These are phyloP conservation scores for Cerceris ruficornis DNA, from an alignment of 2,888 invertebrate genomes.

Conservation along the genomic window DNA sequence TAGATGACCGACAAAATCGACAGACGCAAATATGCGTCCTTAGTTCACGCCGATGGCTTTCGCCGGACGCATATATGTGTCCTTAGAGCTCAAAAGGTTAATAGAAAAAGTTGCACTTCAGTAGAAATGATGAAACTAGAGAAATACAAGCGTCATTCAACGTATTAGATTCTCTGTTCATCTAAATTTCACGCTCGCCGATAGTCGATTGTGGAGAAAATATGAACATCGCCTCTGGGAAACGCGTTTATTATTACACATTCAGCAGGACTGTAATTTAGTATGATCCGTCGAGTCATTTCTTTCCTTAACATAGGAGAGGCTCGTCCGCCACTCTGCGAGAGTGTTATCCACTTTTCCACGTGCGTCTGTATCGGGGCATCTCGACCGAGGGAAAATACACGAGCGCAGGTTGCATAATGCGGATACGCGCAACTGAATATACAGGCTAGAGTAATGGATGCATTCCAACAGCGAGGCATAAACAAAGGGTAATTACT, in stretches of 20 bases:
- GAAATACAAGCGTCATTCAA: too few relatives aligned
- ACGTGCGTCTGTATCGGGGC: conserved; percentile 6
- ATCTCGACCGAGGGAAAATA: conserved; percentile 13
- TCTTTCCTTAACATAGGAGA: not conserved
- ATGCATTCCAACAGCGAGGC: conserved; percentile 13
- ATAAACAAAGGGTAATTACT: conserved; percentile 8
- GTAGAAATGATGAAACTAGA: too few relatives aligned
- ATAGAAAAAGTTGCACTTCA: too few relatives aligned
- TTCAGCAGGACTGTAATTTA: not conserved
- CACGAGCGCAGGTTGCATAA: conserved; percentile 17
- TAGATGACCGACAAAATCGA: too few relatives aligned
- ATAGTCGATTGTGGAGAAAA: too few relatives aligned
- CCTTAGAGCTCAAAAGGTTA: too few relatives aligned
- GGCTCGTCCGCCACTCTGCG: not conserved
- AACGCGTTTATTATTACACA: too few relatives aligned
- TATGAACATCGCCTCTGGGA: too few relatives aligned
- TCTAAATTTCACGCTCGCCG: not conserved
- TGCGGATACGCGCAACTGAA: conserved; percentile 4
- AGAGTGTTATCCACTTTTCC: not conserved
- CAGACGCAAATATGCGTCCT: too few relatives aligned
- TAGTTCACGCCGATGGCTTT: too few relatives aligned
- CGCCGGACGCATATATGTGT: too few relatives aligned
- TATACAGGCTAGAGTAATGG: conserved; percentile 10
- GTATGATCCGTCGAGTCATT: not conserved
- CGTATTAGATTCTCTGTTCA: not conserved